phyloP scores from a whole-genome alignment of 2,888 invertebrate species.

The Heteromurus nitidus region DNA sequence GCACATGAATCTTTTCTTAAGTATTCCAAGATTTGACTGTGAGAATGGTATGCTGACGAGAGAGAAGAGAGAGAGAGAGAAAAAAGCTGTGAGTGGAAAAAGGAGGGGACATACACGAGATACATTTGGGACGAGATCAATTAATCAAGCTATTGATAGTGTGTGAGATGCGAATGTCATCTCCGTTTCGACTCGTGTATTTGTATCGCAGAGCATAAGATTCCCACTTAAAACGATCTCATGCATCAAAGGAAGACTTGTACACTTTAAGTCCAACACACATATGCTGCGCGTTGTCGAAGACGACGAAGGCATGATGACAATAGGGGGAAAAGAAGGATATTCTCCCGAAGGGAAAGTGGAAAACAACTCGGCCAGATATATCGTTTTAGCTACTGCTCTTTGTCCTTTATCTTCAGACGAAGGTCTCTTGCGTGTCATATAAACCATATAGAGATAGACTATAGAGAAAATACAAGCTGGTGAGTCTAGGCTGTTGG shows the following conservation, averaged over 20 bases:
- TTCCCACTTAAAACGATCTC: too few species aligned
- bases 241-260: neutral
- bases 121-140: constrained; percentile 73
- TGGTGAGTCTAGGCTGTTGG: too few species aligned
- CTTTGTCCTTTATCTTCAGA: constrained; percentile 8
- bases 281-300: neutral
- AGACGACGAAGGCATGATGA: neutral
- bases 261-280: constrained; percentile 1
- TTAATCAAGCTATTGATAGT: constrained; percentile 74
- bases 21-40: constrained; percentile 48
- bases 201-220: neutral
- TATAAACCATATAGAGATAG: too few species aligned
- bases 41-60: constrained; percentile 41
- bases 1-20: constrained; percentile 15
- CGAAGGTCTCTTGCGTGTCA: constrained; percentile 32
- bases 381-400: neutral
- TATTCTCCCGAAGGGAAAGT: constrained; percentile 34
- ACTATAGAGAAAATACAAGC: too few species aligned
- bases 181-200: constrained; percentile 39
- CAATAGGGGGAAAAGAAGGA: constrained; percentile 26
- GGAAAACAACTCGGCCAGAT: constrained; percentile 25
- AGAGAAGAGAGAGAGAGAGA: neutral
- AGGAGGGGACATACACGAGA: constrained; percentile 72
- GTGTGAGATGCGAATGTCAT: constrained; percentile 73
- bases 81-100: constrained; percentile 67